Conservation (phyloP, 2,797 vertebrate species). For the Oreochromis mossambicus region DNA sequence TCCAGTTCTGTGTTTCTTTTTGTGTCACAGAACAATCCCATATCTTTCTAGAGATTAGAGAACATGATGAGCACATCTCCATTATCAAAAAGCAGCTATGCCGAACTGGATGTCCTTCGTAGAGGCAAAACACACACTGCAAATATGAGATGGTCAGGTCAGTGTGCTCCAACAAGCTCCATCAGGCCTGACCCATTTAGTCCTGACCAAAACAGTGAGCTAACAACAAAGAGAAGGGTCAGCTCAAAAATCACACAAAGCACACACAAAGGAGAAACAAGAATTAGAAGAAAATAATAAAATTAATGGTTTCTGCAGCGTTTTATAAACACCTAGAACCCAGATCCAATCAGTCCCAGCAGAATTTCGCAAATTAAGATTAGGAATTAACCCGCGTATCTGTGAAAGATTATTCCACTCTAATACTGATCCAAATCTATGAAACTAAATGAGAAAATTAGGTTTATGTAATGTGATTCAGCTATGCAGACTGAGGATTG, state of each 20-base stretch:
- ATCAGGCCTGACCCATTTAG: neutral
- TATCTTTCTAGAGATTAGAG: neutral
- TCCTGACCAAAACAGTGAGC: neutral
- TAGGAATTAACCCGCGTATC: neutral
- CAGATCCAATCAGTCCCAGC: neutral
- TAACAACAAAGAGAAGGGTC: neutral
- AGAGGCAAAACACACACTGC: neutral
- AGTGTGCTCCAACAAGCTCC: neutral
- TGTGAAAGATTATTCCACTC: neutral
- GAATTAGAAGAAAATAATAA: neutral
- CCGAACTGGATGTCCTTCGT: neutral
- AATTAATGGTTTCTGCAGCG: neutral
- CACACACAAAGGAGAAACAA: neutral
- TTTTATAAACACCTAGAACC: neutral
- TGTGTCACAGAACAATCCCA: neutral
- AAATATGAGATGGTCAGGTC: neutral
- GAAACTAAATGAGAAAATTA: slow-evolving; percentile 5
- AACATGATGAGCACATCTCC: neutral
- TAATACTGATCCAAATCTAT: neutral
- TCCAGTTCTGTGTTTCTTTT: neutral
- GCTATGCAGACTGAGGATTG: neutral
- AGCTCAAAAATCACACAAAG: neutral
- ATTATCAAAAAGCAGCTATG: neutral
- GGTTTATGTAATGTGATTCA: neutral
- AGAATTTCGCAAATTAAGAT: neutral